Evolutionary conservation across 2,888 invertebrate species (phyloP).

Genomic region (Pycnomerus fuliginosus): DNA sequence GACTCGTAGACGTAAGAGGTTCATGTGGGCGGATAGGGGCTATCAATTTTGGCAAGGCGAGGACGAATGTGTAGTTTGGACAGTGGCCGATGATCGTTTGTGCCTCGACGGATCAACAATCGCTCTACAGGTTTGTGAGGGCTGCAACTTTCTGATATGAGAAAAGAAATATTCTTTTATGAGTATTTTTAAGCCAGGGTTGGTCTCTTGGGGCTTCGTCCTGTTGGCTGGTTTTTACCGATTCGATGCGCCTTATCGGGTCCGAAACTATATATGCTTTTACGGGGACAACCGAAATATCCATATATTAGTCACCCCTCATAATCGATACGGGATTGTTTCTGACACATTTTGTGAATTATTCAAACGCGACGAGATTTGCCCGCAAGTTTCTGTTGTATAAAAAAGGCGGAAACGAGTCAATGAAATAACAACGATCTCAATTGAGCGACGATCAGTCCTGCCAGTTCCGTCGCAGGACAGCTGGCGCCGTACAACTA

Average conservation of each 20-base stretch:
- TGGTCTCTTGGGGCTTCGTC: slow-evolving; percentile 28
- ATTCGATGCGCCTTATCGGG: slow-evolving; percentile 19
- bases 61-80: slow-evolving; percentile 31
- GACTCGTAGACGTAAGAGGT: slow-evolving; percentile 15
- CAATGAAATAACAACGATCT: slow-evolving; percentile 31
- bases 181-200: slow-evolving; percentile 40
- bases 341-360: no score
- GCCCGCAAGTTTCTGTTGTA: slow-evolving; percentile 11
- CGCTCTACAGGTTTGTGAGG: slow-evolving; percentile 43
- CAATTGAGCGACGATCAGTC: slow-evolving; percentile 32
- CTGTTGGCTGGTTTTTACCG: slow-evolving; percentile 15
- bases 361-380: no score
- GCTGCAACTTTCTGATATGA: slow-evolving; percentile 47
- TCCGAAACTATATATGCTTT: slow-evolving; percentile 11
- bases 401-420: slow-evolving; percentile 26
- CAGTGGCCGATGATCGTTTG: slow-evolving; percentile 27
- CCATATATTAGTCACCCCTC: slow-evolving; percentile 12
- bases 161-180: slow-evolving; percentile 47
- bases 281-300: slow-evolving; percentile 9
- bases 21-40: slow-evolving; percentile 21
- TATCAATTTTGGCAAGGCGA: slow-evolving; percentile 33
- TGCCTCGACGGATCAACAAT: slow-evolving; percentile 37
- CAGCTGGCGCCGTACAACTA: slow-evolving; percentile 48
- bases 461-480: slow-evolving; percentile 34
- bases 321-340: slow-evolving; percentile 31